phyloP scores from a whole-genome alignment of 2,888 invertebrate genomes.

The Icerya purchasi region DNA sequence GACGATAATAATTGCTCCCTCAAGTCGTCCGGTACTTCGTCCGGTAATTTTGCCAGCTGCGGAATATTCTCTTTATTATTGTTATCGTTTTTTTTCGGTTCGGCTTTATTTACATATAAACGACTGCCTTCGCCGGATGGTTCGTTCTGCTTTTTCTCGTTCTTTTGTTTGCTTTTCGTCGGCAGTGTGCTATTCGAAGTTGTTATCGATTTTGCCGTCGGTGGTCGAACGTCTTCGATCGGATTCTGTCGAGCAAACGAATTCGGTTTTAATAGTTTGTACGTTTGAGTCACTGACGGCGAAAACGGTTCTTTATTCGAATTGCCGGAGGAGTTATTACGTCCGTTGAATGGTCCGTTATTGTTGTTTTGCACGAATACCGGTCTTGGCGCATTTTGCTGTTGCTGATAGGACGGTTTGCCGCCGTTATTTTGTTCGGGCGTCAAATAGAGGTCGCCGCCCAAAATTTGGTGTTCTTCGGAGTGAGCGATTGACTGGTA shows the following conservation, averaged over 20 bases:
- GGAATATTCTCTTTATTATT: constrained; percentile 20
- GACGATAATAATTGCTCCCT: constrained; percentile 61
- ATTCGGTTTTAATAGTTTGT: too few relatives aligned
- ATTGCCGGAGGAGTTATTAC: neutral
- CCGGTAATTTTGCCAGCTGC: constrained; percentile 38
- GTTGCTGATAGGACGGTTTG: neutral
- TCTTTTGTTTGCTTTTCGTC: neutral
- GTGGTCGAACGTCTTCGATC: neutral
- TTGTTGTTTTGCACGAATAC: neutral
- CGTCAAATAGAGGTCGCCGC: constrained; percentile 20
- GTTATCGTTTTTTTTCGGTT: constrained; percentile 3
- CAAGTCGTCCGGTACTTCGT: constrained; percentile 66
- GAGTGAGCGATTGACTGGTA: constrained; percentile 54
- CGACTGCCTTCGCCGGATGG: neutral
- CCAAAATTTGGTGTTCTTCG: constrained; percentile 42
- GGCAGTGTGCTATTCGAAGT: neutral
- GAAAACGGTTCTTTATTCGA: neutral
- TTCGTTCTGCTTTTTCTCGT: neutral
- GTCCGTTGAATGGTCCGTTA: neutral
- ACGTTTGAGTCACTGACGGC: too few relatives aligned
- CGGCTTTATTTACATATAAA: constrained; percentile 23
- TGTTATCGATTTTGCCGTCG: neutral
- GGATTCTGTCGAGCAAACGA: neutral
- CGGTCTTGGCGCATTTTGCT: neutral
- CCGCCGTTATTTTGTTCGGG: constrained; percentile 17